Conservation (phyloP, 2,888 invertebrate species). For the Busseola fusca region DNA sequence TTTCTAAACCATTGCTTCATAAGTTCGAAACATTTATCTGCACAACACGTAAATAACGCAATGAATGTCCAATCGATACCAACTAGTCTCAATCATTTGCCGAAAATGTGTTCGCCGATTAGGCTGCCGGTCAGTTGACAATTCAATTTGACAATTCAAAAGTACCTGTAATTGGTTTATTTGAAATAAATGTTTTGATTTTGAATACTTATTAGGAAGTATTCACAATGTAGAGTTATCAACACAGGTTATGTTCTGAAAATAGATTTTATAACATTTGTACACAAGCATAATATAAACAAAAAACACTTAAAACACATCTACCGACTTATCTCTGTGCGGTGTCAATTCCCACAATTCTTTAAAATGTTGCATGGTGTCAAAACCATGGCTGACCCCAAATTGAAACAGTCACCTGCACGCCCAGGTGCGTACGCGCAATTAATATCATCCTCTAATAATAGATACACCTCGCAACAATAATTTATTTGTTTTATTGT, state of each 20-base stretch:
- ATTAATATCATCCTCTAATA: conserved; percentile 85
- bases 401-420: conserved; percentile 84
- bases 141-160: too few species aligned
- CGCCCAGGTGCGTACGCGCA: conserved; percentile 84
- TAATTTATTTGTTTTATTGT: conserved; percentile 81
- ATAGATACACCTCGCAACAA: conserved; percentile 73
- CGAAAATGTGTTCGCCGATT: too few species aligned
- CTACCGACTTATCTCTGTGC: conserved; percentile 31
- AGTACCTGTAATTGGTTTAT: too few species aligned
- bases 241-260: neutral
- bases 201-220: neutral
- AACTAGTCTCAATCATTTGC: too few species aligned
- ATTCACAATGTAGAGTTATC: neutral
- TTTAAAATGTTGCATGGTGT: conserved; percentile 71
- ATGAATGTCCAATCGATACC: too few species aligned
- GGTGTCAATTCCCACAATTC: conserved; percentile 77
- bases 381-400: conserved; percentile 84
- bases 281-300: conserved; percentile 1
- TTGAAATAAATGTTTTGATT: too few species aligned
- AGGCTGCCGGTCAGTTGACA: too few species aligned
- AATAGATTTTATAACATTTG: neutral
- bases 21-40: too few species aligned
- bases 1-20: too few species aligned
- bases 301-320: conserved; percentile 24
- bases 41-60: too few species aligned